Percentiles rank a stretch among this genome's conserved stretches.
These are phyloP conservation scores for Belonocnema kinseyi DNA, from an alignment of 1,140 invertebrate genomes.

Conservation along the genomic window DNA sequence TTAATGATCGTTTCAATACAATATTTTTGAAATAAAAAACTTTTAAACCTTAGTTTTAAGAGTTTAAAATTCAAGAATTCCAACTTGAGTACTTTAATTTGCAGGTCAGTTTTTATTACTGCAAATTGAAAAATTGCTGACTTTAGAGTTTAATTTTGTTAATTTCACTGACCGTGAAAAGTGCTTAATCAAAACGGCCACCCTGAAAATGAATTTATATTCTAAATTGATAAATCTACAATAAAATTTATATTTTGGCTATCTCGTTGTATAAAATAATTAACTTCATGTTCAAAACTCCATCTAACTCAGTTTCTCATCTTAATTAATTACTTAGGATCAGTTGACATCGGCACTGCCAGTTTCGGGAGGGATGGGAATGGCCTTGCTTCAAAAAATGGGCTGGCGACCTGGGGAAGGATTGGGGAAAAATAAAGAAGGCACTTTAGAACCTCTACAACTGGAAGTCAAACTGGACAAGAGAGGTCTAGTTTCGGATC, in stretches of 20 bases:
- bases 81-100: no score
- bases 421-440: slow-evolving; percentile 95
- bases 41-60: no score
- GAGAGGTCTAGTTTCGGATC: slow-evolving; percentile 86
- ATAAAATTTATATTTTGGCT: neutral
- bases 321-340: slow-evolving; percentile 79
- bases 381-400: slow-evolving; percentile 98
- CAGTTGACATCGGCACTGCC: slow-evolving; percentile 90
- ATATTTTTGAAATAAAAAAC: no score
- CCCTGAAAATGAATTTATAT: no score
- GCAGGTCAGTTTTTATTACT: no score
- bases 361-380: slow-evolving; percentile 94
- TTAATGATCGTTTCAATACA: no score
- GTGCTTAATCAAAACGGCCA: no score
- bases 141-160: no score
- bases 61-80: no score
- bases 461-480: slow-evolving; percentile 96
- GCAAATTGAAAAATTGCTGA: no score
- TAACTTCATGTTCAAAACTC: neutral
- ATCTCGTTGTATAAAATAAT: slow-evolving; percentile 28
- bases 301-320: neutral
- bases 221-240: no score
- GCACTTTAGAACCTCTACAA: slow-evolving; percentile 89
- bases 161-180: no score
- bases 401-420: slow-evolving; percentile 97